A percentile compares a stretch with the other conserved stretches of the same genome.
Conservation (phyloP, 1,140 invertebrate genomes). For the Pachypeltis micranthus region DNA sequence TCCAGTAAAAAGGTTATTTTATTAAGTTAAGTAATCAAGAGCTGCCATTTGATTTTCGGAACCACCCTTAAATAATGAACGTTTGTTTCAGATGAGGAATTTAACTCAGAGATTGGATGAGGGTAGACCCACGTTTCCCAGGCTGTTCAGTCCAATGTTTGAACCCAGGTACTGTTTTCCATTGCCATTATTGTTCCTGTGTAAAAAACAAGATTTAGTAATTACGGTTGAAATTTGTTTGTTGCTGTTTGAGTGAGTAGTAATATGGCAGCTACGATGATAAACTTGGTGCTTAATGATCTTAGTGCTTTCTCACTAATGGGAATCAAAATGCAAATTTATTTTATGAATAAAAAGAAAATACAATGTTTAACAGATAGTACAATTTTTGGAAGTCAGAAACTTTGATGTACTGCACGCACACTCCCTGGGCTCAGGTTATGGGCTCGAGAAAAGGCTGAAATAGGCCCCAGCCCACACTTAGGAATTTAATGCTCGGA, state of each 20-base stretch:
- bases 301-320: too few relatives aligned
- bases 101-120: slow-evolving; percentile 73
- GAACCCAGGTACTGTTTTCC: background rate
- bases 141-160: slow-evolving; percentile 25
- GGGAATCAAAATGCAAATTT: too few relatives aligned
- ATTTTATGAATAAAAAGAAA: too few relatives aligned
- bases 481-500: too few relatives aligned
- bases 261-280: too few relatives aligned
- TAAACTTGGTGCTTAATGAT: too few relatives aligned
- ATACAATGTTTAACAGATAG: too few relatives aligned
- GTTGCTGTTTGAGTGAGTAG: background rate
- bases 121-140: slow-evolving; percentile 35
- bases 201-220: background rate
- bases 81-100: slow-evolving; percentile 51
- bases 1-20: background rate
- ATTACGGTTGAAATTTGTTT: background rate
- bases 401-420: too few relatives aligned
- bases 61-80: background rate
- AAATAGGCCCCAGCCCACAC: too few relatives aligned
- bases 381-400: too few relatives aligned
- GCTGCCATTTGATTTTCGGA: background rate
- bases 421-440: too few relatives aligned
- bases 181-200: background rate
- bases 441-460: too few relatives aligned
- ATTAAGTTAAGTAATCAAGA: background rate